Percentiles rank a stretch among this genome's conserved stretches.
Evolutionary conservation across 2,113 vertebrate genomes (phyloP).

Genomic region (Hemicordylus capensis): DNA sequence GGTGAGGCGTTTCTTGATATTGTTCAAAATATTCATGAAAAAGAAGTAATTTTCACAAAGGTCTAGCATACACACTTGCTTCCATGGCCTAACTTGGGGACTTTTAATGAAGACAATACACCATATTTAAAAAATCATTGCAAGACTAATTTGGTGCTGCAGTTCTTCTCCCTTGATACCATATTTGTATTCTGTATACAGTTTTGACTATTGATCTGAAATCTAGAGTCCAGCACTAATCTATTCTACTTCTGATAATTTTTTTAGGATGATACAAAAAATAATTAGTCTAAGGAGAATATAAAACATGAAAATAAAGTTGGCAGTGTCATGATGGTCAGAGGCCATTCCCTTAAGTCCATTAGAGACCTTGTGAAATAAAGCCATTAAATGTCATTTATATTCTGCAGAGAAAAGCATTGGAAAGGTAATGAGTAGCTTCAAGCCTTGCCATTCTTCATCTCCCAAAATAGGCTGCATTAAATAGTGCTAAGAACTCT

Average conservation of each 20-base stretch:
- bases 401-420: conserved; percentile 50
- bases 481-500: conserved; percentile 47
- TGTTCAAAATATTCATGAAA: not conserved
- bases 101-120: not conserved
- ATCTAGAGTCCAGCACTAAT: conserved; percentile 18
- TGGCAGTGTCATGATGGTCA: conserved; percentile 50
- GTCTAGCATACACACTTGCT: not conserved
- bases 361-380: conserved; percentile 56
- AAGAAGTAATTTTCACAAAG: not conserved
- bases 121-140: conserved; percentile 17
- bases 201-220: conserved; percentile 54
- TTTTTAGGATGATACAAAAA: conserved; percentile 55
- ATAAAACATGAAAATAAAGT: conserved; percentile 49
- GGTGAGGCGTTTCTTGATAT: not conserved
- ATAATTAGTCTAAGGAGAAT: conserved; percentile 51
- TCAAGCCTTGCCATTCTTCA: conserved; percentile 56
- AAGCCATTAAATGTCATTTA: conserved; percentile 58
- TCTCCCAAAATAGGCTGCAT: conserved; percentile 42
- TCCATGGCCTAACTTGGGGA: conserved; percentile 11
- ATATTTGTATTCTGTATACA: conserved; percentile 29
- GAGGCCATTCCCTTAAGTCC: conserved; percentile 55
- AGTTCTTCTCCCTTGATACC: conserved; percentile 34
- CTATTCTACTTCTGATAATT: conserved; percentile 52
- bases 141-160: conserved; percentile 38
- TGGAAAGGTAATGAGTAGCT: conserved; percentile 45